Base-by-base conservation (phyloP, 2,888 invertebrate genomes). In the Agriotes lineatus region DNA sequence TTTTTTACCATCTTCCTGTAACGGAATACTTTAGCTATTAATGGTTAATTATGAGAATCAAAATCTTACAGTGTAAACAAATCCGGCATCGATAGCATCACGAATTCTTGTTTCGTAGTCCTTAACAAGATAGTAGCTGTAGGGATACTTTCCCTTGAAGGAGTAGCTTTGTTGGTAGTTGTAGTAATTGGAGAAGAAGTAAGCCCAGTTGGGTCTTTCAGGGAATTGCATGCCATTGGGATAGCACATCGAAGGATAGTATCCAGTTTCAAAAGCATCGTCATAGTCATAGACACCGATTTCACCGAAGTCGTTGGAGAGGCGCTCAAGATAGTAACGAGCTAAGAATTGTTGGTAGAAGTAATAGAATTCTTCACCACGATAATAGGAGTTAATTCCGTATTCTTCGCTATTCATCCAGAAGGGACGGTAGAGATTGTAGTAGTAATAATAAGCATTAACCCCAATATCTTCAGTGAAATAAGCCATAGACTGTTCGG, bases 281-380 rank as follows among this genome's bases (percentile, higher is more conserved):
- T 86, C 84, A 77, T 86, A 86, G 22, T 88, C 85, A 67, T 91
- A 85, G 9, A 86, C 85, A 25, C 87, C 85, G 71, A 93, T 89
- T 71, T 91, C 90, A n/a, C 89, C 89, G 54, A 91, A 85, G 69
- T 89, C 90, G 78, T 91, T 89, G 6, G 91, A 89, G 61, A 93
- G 84, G 81, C 93, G 90, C 81, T 93, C 93, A 84, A 93, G 86
- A 79, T 93, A 91, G 83, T 93, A 94, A 73, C 90, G 90, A 70
- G 91, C 87, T 72, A 93, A 76, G 9, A 93, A 76, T 82, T 93
- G 91, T 78, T 91, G 91, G 77, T 91, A 89, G 69, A 87, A 81
- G 81, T 87, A 90, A 81, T 91, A 88, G 83, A 87, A 90, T 65
- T 85, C 82, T 82, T 91, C 91, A 58, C 91, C 91, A 75, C 90